Conservation (phyloP, 2,888 invertebrate genomes). For the Glaucopsyche alexis region DNA sequence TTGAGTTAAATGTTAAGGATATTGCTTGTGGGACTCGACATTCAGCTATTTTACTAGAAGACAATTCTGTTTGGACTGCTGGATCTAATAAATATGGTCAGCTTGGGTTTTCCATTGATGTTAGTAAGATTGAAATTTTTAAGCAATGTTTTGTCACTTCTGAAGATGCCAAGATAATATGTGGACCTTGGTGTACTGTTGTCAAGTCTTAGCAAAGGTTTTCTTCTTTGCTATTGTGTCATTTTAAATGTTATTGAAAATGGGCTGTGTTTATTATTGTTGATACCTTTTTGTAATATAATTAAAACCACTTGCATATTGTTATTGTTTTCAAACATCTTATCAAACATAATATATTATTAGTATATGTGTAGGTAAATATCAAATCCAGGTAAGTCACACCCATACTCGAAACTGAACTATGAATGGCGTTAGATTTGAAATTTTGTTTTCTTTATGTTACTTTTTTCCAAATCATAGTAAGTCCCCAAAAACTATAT, state of each 20-base stretch:
- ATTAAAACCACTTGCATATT: too few species aligned
- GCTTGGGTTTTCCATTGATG: slow-evolving; percentile 73
- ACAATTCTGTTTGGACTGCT: slow-evolving; percentile 84
- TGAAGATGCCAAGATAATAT: slow-evolving; percentile 46
- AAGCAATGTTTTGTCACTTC: slow-evolving; percentile 52
- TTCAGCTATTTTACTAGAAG: slow-evolving; percentile 84
- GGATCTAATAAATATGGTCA: slow-evolving; percentile 93
- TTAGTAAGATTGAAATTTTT: slow-evolving; percentile 52
- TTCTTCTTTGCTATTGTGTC: not conserved
- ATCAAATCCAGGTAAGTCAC: too few species aligned
- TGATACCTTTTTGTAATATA: too few species aligned
- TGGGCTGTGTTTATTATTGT: not conserved
- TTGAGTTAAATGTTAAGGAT: slow-evolving; percentile 75
- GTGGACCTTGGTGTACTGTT: slow-evolving; percentile 68
- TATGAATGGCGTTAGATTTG: too few species aligned
- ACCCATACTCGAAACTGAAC: too few species aligned
- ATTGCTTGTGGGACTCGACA: slow-evolving; percentile 89
- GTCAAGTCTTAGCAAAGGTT: slow-evolving; percentile 38
- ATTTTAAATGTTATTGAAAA: not conserved
- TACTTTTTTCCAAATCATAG: too few species aligned
- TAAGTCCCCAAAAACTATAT: too few species aligned
- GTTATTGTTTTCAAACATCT: too few species aligned
- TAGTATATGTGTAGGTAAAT: too few species aligned
- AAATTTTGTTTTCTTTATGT: too few species aligned
- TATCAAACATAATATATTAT: too few species aligned